Evolutionary conservation across 2,888 invertebrate genomes (phyloP).

Genomic region (Acholoe squamosa): DNA sequence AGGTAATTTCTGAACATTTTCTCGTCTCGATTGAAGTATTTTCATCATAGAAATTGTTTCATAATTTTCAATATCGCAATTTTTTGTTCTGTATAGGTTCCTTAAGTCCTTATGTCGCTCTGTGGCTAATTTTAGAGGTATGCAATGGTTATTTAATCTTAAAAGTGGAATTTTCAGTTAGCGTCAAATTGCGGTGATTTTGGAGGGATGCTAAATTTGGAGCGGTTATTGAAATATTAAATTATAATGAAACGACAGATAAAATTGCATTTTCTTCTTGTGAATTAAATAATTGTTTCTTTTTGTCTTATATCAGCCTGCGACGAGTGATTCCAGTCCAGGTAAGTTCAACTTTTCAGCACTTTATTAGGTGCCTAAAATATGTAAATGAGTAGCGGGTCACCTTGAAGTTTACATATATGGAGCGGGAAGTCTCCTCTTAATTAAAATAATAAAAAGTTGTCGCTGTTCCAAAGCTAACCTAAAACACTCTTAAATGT

Average conservation of each 20-base stretch:
- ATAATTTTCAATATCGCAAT: slow-evolving; percentile 21
- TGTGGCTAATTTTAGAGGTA: not conserved
- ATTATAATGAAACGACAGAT: not conserved
- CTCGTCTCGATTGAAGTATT: slow-evolving; percentile 1
- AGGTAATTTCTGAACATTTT: slow-evolving; percentile 73
- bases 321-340: slow-evolving; percentile 69
- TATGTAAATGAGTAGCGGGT: slow-evolving; percentile 61
- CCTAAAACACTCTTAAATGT: not conserved
- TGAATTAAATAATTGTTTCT: not conserved
- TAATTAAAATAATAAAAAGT: slow-evolving; percentile 15
- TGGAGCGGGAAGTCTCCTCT: slow-evolving; percentile 11
- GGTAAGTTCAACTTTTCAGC: slow-evolving; percentile 65
- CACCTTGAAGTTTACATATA: slow-evolving; percentile 53
- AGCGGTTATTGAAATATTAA: not conserved
- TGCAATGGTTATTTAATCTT: not conserved
- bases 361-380: slow-evolving; percentile 51
- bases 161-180: slow-evolving; percentile 34
- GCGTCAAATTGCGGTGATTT: slow-evolving; percentile 61
- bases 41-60: slow-evolving; percentile 62
- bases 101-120: slow-evolving; percentile 7
- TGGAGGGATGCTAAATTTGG: slow-evolving; percentile 38
- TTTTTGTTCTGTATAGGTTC: slow-evolving; percentile 32
- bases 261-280: not conserved
- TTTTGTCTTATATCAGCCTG: slow-evolving; percentile 65
- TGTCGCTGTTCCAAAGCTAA: not conserved